Percentiles rank a stretch among this genome's conserved stretches.
Evolutionary conservation across 2,113 vertebrate genomes (phyloP).

Genomic region (Trogon surrucura): DNA sequence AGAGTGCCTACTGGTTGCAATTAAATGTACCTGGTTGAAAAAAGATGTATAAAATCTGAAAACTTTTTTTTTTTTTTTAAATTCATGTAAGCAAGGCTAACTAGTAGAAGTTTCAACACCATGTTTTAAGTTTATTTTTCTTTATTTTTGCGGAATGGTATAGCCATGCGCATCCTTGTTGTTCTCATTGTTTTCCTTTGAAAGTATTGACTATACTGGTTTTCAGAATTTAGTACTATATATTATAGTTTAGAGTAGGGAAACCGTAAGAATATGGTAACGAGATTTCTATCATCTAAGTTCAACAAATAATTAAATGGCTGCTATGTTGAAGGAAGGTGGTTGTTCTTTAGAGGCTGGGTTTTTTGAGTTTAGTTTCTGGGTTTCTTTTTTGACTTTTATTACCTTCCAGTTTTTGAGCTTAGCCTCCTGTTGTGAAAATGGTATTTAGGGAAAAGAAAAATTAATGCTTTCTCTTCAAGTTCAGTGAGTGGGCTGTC

Average conservation of each 20-base stretch:
- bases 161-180: not conserved
- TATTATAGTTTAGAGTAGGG: slow-evolving; percentile 25
- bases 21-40: not conserved
- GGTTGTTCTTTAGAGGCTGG: not conserved
- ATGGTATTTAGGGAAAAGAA: not conserved
- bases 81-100: not conserved
- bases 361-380: not conserved
- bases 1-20: slow-evolving; percentile 34
- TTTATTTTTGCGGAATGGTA: slow-evolving; percentile 15
- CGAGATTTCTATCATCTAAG: not conserved
- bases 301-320: slow-evolving; percentile 7
- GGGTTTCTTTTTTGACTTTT: not conserved
- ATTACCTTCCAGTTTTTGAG: not conserved
- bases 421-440: not conserved
- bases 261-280: not conserved
- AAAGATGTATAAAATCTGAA: slow-evolving; percentile 52
- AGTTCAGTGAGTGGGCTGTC: not conserved
- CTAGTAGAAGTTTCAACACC: slow-evolving; percentile 20
- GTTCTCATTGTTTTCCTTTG: slow-evolving; percentile 26
- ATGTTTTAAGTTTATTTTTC: slow-evolving; percentile 15
- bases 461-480: not conserved
- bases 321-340: not conserved
- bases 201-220: not conserved
- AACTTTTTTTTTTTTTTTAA: not conserved
- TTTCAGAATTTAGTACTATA: not conserved